Evolutionary conservation across 2,888 invertebrate species (phyloP).

Genomic region (Chrysina gloriosa): DNA sequence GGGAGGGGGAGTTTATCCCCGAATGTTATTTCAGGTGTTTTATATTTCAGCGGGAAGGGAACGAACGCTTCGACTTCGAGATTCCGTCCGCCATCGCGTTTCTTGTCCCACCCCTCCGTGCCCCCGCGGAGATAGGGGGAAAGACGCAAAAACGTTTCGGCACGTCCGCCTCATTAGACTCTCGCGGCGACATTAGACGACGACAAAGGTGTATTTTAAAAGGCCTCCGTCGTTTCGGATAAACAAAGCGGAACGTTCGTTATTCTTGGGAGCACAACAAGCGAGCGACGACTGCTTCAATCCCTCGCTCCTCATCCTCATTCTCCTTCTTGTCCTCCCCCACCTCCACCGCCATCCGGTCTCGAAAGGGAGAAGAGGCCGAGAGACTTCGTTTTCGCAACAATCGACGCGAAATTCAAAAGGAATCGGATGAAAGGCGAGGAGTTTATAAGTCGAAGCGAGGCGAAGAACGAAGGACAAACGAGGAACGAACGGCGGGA

Average conservation of each 20-base stretch:
- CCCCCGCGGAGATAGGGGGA: background rate
- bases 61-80: background rate
- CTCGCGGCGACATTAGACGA: background rate
- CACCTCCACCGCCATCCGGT: too few species aligned
- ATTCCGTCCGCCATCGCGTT: too few species aligned
- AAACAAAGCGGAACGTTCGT: background rate
- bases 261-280: background rate
- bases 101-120: too few species aligned
- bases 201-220: background rate
- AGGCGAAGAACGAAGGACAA: background rate
- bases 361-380: too few species aligned
- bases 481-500: conserved; percentile 29
- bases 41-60: background rate
- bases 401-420: background rate
- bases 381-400: background rate
- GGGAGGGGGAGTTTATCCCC: background rate
- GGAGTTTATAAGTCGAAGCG: background rate
- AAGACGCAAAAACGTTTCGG: background rate
- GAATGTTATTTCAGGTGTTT: background rate
- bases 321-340: too few species aligned
- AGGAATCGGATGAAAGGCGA: background rate
- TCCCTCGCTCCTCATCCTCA: too few species aligned
- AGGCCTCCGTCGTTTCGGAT: background rate
- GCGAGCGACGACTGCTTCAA: background rate
- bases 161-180: background rate